Percentiles rank a stretch among this genome's conserved stretches.
Evolutionary conservation across 2,113 vertebrate species (phyloP).

Genomic region (Erinaceus europaeus): DNA sequence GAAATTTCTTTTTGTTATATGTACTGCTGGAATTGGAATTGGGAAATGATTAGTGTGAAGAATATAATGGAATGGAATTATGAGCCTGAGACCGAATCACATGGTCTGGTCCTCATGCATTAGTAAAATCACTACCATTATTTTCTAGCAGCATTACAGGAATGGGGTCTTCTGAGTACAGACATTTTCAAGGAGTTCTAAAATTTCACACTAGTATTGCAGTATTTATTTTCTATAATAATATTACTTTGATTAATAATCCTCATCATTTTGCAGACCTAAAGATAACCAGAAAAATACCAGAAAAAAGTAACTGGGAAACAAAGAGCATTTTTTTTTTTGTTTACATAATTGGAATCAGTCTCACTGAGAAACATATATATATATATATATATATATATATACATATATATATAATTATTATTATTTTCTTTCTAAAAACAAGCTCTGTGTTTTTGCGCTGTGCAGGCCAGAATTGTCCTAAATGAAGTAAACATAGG

Average conservation of each 20-base stretch:
- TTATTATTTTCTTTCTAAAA: too few species aligned
- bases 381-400: neutral
- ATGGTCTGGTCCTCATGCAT: neutral
- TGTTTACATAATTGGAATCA: conserved; percentile 4
- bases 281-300: conserved; percentile 4
- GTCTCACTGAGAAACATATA: neutral
- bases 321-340: conserved; percentile 42
- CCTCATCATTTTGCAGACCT: neutral
- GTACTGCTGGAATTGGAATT: neutral
- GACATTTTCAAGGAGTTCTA: neutral
- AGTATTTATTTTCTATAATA: conserved; percentile 12
- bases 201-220: neutral
- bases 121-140: neutral
- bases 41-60: too few species aligned
- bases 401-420: too few species aligned
- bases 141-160: neutral
- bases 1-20: neutral
- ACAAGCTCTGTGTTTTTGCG: conserved; percentile 49
- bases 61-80: neutral
- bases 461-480: neutral
- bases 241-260: neutral
- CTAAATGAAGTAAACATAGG: conserved; percentile 40
- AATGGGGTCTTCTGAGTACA: neutral
- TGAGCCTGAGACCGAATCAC: neutral
- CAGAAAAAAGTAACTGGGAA: conserved; percentile 29